Evolutionary conservation across 2,797 vertebrate species (phyloP).

Genomic region (Aythya fuligula): DNA sequence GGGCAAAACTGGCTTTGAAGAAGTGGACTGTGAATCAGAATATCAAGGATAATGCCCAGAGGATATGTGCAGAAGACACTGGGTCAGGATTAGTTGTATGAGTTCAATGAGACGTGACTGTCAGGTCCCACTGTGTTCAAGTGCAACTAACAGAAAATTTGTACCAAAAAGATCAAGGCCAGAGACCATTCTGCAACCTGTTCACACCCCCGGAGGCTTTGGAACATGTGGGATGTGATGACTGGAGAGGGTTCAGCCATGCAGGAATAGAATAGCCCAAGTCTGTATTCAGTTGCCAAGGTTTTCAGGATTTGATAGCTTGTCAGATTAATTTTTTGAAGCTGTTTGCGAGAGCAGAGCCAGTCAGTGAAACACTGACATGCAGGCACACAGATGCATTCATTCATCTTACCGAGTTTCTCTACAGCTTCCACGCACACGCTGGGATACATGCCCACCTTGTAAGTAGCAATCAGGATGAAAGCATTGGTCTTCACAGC

Average conservation of each 20-base stretch:
- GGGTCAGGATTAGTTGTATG: background rate
- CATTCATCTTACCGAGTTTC: constrained; percentile 78
- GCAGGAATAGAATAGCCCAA: background rate
- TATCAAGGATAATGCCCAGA: background rate
- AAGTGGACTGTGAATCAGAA: background rate
- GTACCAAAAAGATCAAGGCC: background rate
- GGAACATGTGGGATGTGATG: background rate
- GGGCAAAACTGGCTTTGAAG: background rate
- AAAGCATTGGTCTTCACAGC: constrained; percentile 76
- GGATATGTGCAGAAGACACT: background rate
- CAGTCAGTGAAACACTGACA: rapidly evolving
- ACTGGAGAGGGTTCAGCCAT: background rate
- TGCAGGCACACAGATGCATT: background rate
- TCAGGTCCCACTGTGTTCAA: background rate
- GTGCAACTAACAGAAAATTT: background rate
- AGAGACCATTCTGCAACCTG: background rate
- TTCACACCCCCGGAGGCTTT: background rate
- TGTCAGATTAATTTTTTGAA: background rate
- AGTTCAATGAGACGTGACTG: background rate
- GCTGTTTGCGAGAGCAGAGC: background rate
- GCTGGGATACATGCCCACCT: constrained; percentile 80
- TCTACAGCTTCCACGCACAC: constrained; percentile 85
- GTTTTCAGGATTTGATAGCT: background rate
- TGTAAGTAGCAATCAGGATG: constrained; percentile 80
- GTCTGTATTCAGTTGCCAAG: background rate